Percentiles rank a stretch among this genome's conserved stretches.
Evolutionary conservation across 92 coral and sea anemone genomes (phyloP).

Genomic region (Palythoa heliodiscus): DNA sequence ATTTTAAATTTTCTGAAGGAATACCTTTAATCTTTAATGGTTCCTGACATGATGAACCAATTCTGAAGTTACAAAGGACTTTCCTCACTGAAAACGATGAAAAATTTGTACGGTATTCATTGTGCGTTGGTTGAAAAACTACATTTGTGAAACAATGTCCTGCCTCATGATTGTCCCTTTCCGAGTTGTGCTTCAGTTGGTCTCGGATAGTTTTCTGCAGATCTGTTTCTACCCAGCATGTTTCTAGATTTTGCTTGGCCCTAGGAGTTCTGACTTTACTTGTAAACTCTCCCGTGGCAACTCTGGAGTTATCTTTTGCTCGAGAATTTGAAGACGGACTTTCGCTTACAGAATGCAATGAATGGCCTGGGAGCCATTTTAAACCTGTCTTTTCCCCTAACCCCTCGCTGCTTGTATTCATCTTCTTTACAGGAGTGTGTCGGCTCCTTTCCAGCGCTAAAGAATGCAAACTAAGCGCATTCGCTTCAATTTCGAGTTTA

Average conservation of each 20-base stretch:
- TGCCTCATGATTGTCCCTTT: neutral
- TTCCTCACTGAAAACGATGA: neutral
- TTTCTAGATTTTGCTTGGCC: neutral
- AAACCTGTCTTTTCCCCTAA: too few species aligned
- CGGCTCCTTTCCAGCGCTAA: neutral
- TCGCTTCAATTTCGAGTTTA: neutral
- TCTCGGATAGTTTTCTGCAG: neutral
- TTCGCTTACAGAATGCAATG: neutral
- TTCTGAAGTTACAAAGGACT: neutral
- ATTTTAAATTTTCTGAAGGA: slow-evolving; percentile 1
- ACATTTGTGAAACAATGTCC: neutral
- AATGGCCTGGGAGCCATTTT: neutral
- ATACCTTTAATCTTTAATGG: neutral
- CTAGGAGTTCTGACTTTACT: neutral
- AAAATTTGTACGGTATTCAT: neutral
- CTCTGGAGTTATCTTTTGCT: neutral
- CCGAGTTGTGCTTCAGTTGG: neutral
- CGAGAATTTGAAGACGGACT: neutral
- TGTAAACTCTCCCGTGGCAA: neutral
- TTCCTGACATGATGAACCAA: neutral
- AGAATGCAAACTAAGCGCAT: neutral
- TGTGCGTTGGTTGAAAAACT: neutral
- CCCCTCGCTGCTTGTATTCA: neutral
- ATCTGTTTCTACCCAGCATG: neutral
- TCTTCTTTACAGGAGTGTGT: neutral